phyloP scores from a whole-genome alignment of 2,797 vertebrate genomes.

The Poeciliopsis turneri region DNA sequence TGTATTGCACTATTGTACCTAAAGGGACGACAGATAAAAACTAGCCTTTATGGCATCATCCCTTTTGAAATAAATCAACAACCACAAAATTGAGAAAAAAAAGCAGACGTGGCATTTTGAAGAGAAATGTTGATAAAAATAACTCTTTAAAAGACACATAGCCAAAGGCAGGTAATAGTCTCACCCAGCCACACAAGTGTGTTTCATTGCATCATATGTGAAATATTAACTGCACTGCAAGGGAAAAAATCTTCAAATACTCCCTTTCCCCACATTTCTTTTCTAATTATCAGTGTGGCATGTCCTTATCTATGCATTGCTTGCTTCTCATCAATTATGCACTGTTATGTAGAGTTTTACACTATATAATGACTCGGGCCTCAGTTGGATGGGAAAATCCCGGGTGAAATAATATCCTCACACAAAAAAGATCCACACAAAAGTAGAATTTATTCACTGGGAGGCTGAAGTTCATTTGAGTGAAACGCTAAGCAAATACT shows the following conservation, averaged over 20 bases:
- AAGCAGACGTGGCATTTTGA: background rate
- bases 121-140: background rate
- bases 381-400: background rate
- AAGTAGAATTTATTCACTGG: background rate
- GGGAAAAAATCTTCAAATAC: background rate
- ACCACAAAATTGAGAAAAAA: background rate
- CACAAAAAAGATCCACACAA: background rate
- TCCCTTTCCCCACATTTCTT: background rate
- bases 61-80: no score
- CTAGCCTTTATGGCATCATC: no score
- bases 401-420: background rate
- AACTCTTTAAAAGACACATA: background rate
- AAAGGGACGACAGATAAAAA: no score
- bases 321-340: slow-evolving; percentile 1
- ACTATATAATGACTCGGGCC: background rate
- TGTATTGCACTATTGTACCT: no score
- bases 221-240: slow-evolving; percentile 7
- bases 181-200: background rate
- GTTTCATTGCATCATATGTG: slow-evolving; percentile 9
- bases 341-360: background rate
- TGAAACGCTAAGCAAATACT: background rate
- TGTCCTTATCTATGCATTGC: slow-evolving; percentile 8
- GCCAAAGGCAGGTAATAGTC: slow-evolving; percentile 1
- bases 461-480: background rate
- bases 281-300: background rate